Evolutionary conservation across 1,140 invertebrate genomes (phyloP), one percentile per base, ranked within the genome.

Genomic region (Adoxophyes honmai): DNA sequence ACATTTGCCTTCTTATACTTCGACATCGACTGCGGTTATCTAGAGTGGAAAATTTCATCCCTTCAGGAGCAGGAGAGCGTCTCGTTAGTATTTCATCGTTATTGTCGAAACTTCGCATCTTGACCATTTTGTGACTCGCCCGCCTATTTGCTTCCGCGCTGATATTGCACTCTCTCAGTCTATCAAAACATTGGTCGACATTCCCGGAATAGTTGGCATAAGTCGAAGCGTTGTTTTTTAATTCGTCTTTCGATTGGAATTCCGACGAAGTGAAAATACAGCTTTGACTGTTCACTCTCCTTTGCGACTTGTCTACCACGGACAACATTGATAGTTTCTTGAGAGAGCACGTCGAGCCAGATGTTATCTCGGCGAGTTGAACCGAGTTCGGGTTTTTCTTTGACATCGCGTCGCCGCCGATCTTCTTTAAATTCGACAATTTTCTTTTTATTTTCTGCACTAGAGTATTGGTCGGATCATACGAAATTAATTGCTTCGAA

Each of bases 381-480:
- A 89, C 79, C 52, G 76, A 75, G 57, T 86, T 86, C 68, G 88
- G 81, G 58, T 81, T 70, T 73, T 88, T 89, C 66, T 86, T 89
- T 6, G 78, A 70, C 21, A 84, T 78, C n/a, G 79, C 71, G 21
- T 89, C 88, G 6, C 81, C 86, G 13, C 86, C 82, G 10, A 89
- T 88, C 65, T 82, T 89, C 73, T 89, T 89, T 52, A 90, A 78
- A 66, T 83, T 88, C 14, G 87, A 89, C 61, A 90, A 67, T 66
- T 90, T 90, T 52, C 81, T 78, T 75, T 90, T 90, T 62, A 90
- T 88, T 66, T 89, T 90, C 60, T 89, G 85, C 10, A 90, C 81
- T 16, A 90, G 68, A 14, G 83, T 88, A 55, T 80, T 87, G 4
- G 81, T 83, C 9, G 79, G 86, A 39, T 90, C 88, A 55, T 86